A percentile compares a stretch with the other conserved stretches of the same genome.
phyloP scores from a whole-genome alignment of 2,113 vertebrate genomes.

The Panurus biarmicus region DNA sequence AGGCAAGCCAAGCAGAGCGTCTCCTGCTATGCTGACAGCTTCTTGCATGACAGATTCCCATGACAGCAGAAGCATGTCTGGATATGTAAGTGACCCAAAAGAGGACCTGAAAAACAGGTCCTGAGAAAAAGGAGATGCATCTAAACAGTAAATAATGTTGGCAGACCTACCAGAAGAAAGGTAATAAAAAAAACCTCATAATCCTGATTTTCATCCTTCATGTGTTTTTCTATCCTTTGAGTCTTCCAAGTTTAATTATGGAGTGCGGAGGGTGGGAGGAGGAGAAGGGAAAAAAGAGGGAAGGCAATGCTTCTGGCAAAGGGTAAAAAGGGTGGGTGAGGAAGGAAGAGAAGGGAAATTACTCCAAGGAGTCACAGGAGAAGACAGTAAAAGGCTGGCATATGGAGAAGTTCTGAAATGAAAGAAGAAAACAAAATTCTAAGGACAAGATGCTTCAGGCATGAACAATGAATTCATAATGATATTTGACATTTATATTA shows the following conservation, averaged over 20 bases:
- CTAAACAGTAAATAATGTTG: slow-evolving; percentile 43
- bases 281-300: neutral
- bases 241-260: neutral
- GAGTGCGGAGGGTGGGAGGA: neutral
- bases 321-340: neutral
- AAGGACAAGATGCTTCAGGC: neutral
- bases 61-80: neutral
- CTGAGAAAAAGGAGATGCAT: neutral
- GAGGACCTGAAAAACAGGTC: slow-evolving; percentile 49
- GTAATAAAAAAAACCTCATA: neutral
- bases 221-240: neutral
- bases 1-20: neutral
- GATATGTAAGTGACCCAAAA: slow-evolving; percentile 16
- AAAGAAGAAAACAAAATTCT: neutral
- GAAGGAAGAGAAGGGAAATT: neutral
- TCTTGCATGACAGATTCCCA: neutral
- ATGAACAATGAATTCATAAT: neutral
- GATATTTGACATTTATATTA: neutral
- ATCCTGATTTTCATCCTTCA: neutral
- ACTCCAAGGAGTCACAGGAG: neutral
- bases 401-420: neutral
- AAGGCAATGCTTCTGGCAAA: neutral
- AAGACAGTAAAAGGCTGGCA: neutral
- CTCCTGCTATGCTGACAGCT: neutral
- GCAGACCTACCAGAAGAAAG: neutral